A percentile compares a stretch with the other conserved stretches of the same genome.
Conservation (phyloP, 2,888 invertebrate species). For the Hydroisotoma schaefferi region DNA sequence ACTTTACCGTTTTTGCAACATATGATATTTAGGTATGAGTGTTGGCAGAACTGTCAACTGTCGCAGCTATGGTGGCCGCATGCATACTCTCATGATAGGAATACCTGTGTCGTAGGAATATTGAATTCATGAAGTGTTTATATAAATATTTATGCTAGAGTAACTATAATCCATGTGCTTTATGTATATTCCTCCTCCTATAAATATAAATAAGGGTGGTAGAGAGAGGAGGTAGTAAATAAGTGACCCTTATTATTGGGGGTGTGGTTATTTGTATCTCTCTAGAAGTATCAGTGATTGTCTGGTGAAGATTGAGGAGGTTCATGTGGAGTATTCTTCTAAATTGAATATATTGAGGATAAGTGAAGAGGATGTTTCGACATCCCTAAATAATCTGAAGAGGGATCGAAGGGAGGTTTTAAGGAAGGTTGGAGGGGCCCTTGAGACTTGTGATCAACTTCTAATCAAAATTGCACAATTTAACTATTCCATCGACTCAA, state of each 20-base stretch:
- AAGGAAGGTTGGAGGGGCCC: constrained; percentile 24
- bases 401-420: constrained; percentile 30
- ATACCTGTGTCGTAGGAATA: too few relatives aligned
- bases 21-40: too few relatives aligned
- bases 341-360: constrained; percentile 30
- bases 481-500: constrained; percentile 35
- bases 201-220: too few relatives aligned
- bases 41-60: too few relatives aligned
- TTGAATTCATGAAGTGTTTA: background rate
- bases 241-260: too few relatives aligned
- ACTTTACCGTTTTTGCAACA: too few relatives aligned
- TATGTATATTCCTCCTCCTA: too few relatives aligned
- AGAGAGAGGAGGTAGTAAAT: too few relatives aligned
- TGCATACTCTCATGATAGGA: too few relatives aligned
- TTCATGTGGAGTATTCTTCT: constrained; percentile 33
- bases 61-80: too few relatives aligned
- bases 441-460: constrained; percentile 35
- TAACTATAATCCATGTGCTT: background rate
- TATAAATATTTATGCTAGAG: background rate
- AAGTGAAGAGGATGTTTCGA: constrained; percentile 22
- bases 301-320: constrained; percentile 28
- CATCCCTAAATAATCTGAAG: constrained; percentile 26
- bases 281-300: constrained; percentile 18
- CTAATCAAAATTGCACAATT: constrained; percentile 33
- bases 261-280: background rate